Evolutionary conservation across 2,797 vertebrate species (phyloP), one percentile per base, ranked within the genome.

Genomic region (Myotis myotis): DNA sequence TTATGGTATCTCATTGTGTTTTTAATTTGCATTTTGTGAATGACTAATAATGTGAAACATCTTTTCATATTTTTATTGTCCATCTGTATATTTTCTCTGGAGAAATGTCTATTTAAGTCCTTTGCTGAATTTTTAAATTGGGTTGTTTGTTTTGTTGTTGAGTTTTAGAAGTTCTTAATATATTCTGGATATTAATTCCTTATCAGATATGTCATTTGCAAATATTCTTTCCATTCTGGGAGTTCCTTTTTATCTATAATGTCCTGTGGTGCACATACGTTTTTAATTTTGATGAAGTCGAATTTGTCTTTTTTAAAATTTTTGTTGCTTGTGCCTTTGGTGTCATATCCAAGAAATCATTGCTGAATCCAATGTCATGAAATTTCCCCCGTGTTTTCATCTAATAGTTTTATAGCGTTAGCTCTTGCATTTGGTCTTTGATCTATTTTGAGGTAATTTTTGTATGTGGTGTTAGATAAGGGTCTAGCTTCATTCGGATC

Each of bases 261-360:
- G 5, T 53, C 47, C 23, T 85, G 84, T 94, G 19, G 36, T 71
- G 36, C 5, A 70, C 53, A 83, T 44, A 71, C 30, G 12, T 79
- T 70, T 57, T 87, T 72, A n/a, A 87, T 80, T 79, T 87, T 87
- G 28, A 79, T 90, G 53, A 22, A 84, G n/a, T 83, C 49, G 11
- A 33, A 1, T 71, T 75, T 76, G 20, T 49, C 28, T 60, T 76
- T 70, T 51, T 89, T 78, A 55, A 55, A 36, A 36, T 53, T 84
- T 23, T 72, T 80, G 15, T 76, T 60, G 33, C 62, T 71, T 84
- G 11, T 44, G 2, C 28, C 33, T 84, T 71, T 94, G 30, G 33
- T 79, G 44, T 84, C 80, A 89, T 70, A 70, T 51, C 64, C 44
- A 94, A 84, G 28, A 89, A 71, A 78, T 89, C 64, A 60, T 49